A percentile compares a stretch with the other conserved stretches of the same genome.
These are phyloP conservation scores for Platalea minor DNA, from an alignment of 2,797 vertebrate species.

Conservation along the genomic window DNA sequence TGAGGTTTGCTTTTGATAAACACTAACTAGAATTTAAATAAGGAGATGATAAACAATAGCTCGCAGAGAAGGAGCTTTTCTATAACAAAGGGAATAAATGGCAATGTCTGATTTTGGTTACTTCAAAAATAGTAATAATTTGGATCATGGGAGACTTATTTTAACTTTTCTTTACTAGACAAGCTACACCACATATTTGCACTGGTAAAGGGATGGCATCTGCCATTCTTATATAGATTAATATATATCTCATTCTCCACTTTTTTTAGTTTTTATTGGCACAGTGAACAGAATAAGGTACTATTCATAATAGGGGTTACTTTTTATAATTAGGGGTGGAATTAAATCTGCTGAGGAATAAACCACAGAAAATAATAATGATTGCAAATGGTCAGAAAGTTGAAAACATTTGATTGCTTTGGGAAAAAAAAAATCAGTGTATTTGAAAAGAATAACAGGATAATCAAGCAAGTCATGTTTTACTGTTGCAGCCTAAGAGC, in stretches of 20 bases:
- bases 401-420: conserved; percentile 46
- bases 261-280: not conserved
- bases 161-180: not conserved
- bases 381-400: not conserved
- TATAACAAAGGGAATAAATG: not conserved
- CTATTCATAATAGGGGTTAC: not conserved
- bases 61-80: not conserved
- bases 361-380: not conserved
- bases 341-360: not conserved
- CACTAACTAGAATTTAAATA: not conserved
- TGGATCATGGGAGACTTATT: not conserved
- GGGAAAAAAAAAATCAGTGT: not conserved
- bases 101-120: not conserved
- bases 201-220: not conserved
- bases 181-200: not conserved
- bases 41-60: not conserved
- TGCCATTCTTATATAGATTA: not conserved
- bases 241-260: not conserved
- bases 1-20: not conserved
- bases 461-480: conserved; percentile 39
- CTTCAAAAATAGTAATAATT: not conserved
- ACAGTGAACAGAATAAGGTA: not conserved
- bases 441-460: conserved; percentile 8
- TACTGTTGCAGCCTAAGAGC: not conserved
- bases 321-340: not conserved